Percentiles rank a stretch among this genome's conserved stretches.
These are phyloP conservation scores for Tenthredo notha DNA, from an alignment of 2,888 invertebrate species.

Conservation along the genomic window DNA sequence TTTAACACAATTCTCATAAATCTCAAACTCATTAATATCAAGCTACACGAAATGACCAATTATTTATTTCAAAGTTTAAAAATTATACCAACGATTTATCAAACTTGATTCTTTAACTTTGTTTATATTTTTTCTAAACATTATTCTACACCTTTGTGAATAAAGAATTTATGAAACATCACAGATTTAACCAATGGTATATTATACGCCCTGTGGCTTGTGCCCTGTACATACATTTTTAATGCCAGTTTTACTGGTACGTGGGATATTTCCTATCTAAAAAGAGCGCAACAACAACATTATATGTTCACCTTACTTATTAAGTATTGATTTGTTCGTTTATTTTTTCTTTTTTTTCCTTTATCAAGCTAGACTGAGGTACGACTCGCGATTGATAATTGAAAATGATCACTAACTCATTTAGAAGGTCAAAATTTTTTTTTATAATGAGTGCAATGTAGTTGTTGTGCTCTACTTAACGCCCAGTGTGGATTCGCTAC, in stretches of 20 bases:
- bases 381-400: neutral
- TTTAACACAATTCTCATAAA: conserved; percentile 16
- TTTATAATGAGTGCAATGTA: neutral
- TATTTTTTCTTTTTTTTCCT: conserved; percentile 7
- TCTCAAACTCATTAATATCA: neutral
- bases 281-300: conserved; percentile 4
- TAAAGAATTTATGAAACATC: neutral
- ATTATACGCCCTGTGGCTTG: conserved; percentile 59
- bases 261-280: conserved; percentile 38
- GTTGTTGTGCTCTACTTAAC: conserved; percentile 16
- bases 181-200: conserved; percentile 55
- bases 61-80: neutral
- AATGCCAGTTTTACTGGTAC: conserved; percentile 58
- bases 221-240: conserved; percentile 62
- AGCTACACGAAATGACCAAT: neutral
- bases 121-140: neutral
- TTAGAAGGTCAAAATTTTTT: neutral
- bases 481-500: conserved; percentile 15
- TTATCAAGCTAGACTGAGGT: conserved; percentile 16
- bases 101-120: neutral
- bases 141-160: neutral
- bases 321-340: conserved; percentile 44
- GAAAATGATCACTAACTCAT: neutral
- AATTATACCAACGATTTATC: neutral
- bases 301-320: neutral